Base-by-base conservation (phyloP, 1,140 invertebrate genomes). In the Amphibalanus amphitrite region DNA sequence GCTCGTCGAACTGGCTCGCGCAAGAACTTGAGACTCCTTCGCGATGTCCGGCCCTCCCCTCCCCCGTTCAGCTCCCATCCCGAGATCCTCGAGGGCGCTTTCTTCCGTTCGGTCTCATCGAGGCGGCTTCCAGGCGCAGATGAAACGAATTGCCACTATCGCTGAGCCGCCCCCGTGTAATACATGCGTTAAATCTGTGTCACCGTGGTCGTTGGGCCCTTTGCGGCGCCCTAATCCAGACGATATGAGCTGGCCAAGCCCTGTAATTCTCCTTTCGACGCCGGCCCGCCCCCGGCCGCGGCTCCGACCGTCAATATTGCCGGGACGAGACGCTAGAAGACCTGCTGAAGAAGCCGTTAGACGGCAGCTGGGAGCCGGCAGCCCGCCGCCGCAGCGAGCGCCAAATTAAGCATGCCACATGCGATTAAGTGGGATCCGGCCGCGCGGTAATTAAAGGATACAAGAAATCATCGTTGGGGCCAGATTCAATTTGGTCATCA, bases 161-260 rank as follows among this genome's bases (percentile, higher is more conserved):
- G 23, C 10, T 59, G 47, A 23, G 47, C 10, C 20, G 6, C 20
- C 10, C 13, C 47, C 1, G 13, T 59, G 47, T 59, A 59, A 59
- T 59, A 59, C 47, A 59, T 23, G 47, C 47, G 47, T 59, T 59
- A 59, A 59, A 59, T 59, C 47, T 59, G 47, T 59, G 47, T 59
- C 47, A 59, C 47, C 1, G 10, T 20, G 47, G 20, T 13, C 47
- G 47, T 8, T 23, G 10, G 13, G 47, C 20, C 13, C 20, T 59
- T 23, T 59, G 13, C 13, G 47, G 47, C 10, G 20, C 13, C 47
- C 47, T 59, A 59, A 59, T 59, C 47, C 47, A 1, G 47, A 3
- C 47, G 33, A 59, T 59, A 59, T 59, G 47, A 59, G 20, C 47
- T 38, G 47, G 10, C 47, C 47, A 1, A 59, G 47, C 47, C 47